A percentile compares a stretch with the other conserved stretches of the same genome.
Conservation (phyloP, 1,140 invertebrate species). For the Spodoptera litura region DNA sequence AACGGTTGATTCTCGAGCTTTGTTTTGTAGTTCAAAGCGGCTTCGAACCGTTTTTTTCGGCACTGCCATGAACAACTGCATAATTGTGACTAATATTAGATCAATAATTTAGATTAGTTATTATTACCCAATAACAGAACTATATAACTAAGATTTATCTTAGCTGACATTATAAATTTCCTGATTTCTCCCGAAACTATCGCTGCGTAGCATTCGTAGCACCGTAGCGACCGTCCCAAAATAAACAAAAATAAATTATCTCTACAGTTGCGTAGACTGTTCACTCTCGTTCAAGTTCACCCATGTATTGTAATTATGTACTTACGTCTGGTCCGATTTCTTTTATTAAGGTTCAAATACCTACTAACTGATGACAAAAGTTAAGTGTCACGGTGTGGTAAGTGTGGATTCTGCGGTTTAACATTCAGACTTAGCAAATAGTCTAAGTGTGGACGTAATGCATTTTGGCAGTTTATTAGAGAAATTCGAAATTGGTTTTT, state of each 20-base stretch:
- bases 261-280: not conserved
- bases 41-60: not conserved
- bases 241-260: not conserved
- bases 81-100: not conserved
- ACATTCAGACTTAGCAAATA: not conserved
- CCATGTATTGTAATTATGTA: not conserved
- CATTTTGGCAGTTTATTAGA: not conserved
- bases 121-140: too few species aligned
- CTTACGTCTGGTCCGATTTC: too few species aligned
- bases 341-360: not conserved
- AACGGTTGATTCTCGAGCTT: not conserved
- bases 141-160: too few species aligned
- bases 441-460: not conserved
- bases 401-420: not conserved
- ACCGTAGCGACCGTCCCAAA: slow-evolving; percentile 29
- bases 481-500: too few species aligned
- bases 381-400: slow-evolving; percentile 6
- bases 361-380: not conserved
- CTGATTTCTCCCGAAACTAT: not conserved
- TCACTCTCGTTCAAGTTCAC: not conserved
- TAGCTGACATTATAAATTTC: not conserved
- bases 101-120: not conserved
- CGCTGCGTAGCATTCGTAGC: slow-evolving; percentile 43
- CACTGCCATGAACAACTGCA: not conserved
- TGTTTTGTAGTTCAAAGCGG: not conserved